Base-by-base conservation (phyloP, 1,140 invertebrate species). In the Bombyx mandarina region DNA sequence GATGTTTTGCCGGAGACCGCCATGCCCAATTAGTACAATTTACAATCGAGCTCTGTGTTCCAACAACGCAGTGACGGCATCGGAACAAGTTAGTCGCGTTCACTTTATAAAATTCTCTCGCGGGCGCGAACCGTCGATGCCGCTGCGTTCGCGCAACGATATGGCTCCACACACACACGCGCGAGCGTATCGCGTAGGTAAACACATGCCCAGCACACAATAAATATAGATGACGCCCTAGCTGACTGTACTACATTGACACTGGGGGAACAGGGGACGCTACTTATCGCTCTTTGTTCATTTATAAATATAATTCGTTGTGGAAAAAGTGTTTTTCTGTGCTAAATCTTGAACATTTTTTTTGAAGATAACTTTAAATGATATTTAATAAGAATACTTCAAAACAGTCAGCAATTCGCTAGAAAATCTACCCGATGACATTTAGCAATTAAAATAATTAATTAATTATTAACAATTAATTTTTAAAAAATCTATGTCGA, bases 11-110 rank as follows among this genome's bases (percentile, higher is more conserved):
- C 61, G 76, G 66, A 73, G 79, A 74, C 81, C 79, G 79, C 77
- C 82, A 79, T 85, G 65, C 71, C 77, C 76, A 86, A 86, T 86
- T 86, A 86, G 79, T 75, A 84, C 73, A 83, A 84, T 84, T 84
- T 81, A 84, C 74, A 81, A 82, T 75, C 70, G 67, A 58, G 60
- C 60, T 75, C 69, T 75, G 73, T 74, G 70, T 75, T 79, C 76
- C 68, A 71, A 77, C 73, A 77, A 79, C 76, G 78, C 75, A 75
- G 76, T 82, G 81, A 82, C 83, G 76, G 76, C 76, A 78, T 79
- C 72, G 73, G 75, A 82, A 80, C 79, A 77, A 79, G 67, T 68
- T 66, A 73, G 79, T 70, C 75, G 81, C 79, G 78, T 82, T 86
- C 83, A 79, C 79, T 77, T 69, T 79, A 77, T 75, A 62, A 60